These are phyloP conservation scores for Trichopria drosophilae DNA, from an alignment of 2,888 invertebrate genomes.

Conservation along the genomic window DNA sequence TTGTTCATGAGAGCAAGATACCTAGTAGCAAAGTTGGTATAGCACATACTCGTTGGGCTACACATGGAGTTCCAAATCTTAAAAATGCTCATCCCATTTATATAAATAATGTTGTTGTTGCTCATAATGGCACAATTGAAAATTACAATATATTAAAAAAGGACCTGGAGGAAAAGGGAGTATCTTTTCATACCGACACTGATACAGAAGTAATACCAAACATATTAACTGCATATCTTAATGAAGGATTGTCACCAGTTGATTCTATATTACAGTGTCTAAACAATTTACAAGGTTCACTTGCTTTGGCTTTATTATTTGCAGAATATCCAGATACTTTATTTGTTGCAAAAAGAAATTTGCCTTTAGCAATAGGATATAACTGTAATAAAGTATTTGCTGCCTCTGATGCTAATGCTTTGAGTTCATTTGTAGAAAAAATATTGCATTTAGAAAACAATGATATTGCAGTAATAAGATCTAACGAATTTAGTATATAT, in stretches of 20 bases:
- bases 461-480: slow-evolving; percentile 25
- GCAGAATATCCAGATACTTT: slow-evolving; percentile 25
- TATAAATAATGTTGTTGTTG: slow-evolving; percentile 14
- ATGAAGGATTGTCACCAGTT: slow-evolving; percentile 20
- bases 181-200: slow-evolving; percentile 12
- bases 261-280: slow-evolving; percentile 24
- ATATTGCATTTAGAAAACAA: slow-evolving; percentile 20
- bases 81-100: slow-evolving; percentile 13
- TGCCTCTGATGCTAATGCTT: slow-evolving; percentile 23
- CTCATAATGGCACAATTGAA: slow-evolving; percentile 17
- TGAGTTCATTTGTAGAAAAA: slow-evolving; percentile 20
- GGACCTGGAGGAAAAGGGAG: slow-evolving; percentile 12
- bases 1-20: slow-evolving; percentile 14
- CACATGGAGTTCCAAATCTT: slow-evolving; percentile 13
- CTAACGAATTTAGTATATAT: slow-evolving; percentile 24
- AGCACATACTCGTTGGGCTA: slow-evolving; percentile 18
- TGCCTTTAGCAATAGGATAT: slow-evolving; percentile 25
- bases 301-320: slow-evolving; percentile 26
- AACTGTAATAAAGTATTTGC: slow-evolving; percentile 25
- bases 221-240: slow-evolving; percentile 15
- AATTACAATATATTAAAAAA: slow-evolving; percentile 13
- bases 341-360: slow-evolving; percentile 26
- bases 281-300: slow-evolving; percentile 25
- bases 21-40: slow-evolving; percentile 12
- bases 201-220: slow-evolving; percentile 15